These are phyloP conservation scores for Abscondita cerata DNA, from an alignment of 2,888 invertebrate genomes.

Conservation along the genomic window DNA sequence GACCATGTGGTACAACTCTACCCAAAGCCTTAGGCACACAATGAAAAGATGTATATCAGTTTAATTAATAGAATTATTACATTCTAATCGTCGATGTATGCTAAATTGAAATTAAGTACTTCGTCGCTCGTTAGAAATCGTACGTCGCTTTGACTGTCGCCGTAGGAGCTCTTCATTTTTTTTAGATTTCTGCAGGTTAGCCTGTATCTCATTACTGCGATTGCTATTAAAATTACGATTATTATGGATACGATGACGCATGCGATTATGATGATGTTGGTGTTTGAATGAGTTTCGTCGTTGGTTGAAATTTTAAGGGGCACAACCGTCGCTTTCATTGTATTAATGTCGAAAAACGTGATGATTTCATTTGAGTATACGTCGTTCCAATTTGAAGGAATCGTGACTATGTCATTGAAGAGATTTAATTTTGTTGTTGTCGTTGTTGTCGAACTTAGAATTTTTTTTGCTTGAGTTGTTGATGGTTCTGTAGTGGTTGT, in stretches of 20 bases:
- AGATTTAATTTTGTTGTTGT: background rate
- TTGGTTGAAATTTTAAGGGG: background rate
- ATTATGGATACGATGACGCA: conserved; percentile 17
- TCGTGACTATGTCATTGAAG: conserved; percentile 12
- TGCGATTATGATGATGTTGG: conserved; percentile 13
- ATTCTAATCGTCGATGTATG: conserved; percentile 41
- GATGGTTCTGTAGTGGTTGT: conserved; percentile 14
- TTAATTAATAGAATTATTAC: background rate
- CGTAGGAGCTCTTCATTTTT: conserved; percentile 38
- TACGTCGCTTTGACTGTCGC: conserved; percentile 62
- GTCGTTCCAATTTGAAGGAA: background rate
- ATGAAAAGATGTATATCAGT: background rate
- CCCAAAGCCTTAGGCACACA: conserved; percentile 51
- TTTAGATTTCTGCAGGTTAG: conserved; percentile 31
- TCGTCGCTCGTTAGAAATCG: conserved; percentile 65
- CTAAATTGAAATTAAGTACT: conserved; percentile 61
- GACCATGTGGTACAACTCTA: conserved; percentile 53
- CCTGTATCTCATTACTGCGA: conserved; percentile 27
- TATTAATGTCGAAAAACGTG: background rate
- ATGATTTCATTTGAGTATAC: background rate
- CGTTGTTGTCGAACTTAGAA: background rate
- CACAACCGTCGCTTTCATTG: background rate
- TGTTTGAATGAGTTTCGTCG: background rate
- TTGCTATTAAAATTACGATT: conserved; percentile 38
- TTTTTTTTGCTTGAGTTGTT: conserved; percentile 8